These are phyloP conservation scores for Agrilus mali DNA, from an alignment of 2,888 invertebrate genomes.

Conservation along the genomic window DNA sequence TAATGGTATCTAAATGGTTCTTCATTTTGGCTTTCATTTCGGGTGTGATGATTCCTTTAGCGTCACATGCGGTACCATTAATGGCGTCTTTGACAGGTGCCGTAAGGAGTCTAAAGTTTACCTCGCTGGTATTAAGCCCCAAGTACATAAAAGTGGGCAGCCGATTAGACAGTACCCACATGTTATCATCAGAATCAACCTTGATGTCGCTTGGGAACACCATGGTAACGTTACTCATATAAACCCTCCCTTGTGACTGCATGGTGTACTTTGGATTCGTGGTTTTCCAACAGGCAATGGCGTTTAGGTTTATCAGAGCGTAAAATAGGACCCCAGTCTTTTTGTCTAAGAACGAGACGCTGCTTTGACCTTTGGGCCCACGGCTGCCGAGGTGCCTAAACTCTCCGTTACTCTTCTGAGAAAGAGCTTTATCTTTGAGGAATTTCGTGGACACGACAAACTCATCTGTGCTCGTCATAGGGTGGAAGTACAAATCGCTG, in stretches of 20 bases:
- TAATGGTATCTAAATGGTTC: too few species aligned
- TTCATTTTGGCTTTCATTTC: slow-evolving; percentile 2
- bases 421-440: slow-evolving; percentile 45
- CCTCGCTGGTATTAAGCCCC: slow-evolving; percentile 45
- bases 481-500: slow-evolving; percentile 67
- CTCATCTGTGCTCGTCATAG: slow-evolving; percentile 63
- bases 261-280: slow-evolving; percentile 52
- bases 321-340: slow-evolving; percentile 63
- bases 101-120: slow-evolving; percentile 60
- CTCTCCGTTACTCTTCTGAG: slow-evolving; percentile 45
- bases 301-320: slow-evolving; percentile 59
- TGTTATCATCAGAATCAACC: slow-evolving; percentile 54
- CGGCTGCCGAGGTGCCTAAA: slow-evolving; percentile 56
- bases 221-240: slow-evolving; percentile 57
- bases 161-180: slow-evolving; percentile 65
- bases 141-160: slow-evolving; percentile 60
- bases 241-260: slow-evolving; percentile 59
- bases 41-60: slow-evolving; percentile 30
- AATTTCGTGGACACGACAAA: slow-evolving; percentile 60
- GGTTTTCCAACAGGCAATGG: slow-evolving; percentile 67
- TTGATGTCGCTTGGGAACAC: slow-evolving; percentile 69
- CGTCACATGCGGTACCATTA: slow-evolving; percentile 57
- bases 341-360: slow-evolving; percentile 57
- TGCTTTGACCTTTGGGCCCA: slow-evolving; percentile 60
- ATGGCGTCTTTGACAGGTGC: slow-evolving; percentile 58